Evolutionary conservation across 2,113 vertebrate species (phyloP).

Genomic region (Panurus biarmicus): DNA sequence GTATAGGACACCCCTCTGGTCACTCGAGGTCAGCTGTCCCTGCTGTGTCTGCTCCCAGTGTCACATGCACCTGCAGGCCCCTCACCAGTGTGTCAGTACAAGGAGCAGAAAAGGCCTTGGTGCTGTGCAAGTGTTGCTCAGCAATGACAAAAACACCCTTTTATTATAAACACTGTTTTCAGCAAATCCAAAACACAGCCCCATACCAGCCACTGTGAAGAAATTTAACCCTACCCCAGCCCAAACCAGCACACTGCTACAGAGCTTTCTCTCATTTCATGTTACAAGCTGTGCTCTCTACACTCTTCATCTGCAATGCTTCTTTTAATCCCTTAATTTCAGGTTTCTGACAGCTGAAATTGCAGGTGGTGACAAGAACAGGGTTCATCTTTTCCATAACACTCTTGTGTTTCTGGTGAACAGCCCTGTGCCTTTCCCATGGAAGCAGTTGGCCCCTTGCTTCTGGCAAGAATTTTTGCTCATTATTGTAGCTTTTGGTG

Average conservation of each 20-base stretch:
- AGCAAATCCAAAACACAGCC: not conserved
- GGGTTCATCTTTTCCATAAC: not conserved
- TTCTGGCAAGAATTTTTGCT: not conserved
- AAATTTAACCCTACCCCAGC: not conserved
- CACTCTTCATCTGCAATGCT: not conserved
- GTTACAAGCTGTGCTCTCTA: not conserved
- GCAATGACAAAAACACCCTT: not conserved
- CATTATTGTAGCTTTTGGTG: not conserved
- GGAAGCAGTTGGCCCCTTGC: not conserved
- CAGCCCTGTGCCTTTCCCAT: not conserved
- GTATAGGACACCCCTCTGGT: not conserved
- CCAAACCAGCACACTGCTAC: not conserved
- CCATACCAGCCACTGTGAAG: not conserved
- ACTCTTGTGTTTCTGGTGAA: not conserved
- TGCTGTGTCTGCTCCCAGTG: not conserved
- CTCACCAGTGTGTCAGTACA: fast-evolving
- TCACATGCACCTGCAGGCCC: not conserved
- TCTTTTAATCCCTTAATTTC: not conserved
- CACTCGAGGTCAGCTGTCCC: not conserved
- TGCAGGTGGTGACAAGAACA: not conserved
- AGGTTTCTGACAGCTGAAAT: not conserved
- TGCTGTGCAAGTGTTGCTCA: not conserved
- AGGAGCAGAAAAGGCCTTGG: not conserved
- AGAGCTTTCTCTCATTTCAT: not conserved
- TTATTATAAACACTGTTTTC: not conserved